These are phyloP conservation scores for Brachionus paranguensis DNA, from an alignment of 1,140 invertebrate genomes.

Conservation along the genomic window DNA sequence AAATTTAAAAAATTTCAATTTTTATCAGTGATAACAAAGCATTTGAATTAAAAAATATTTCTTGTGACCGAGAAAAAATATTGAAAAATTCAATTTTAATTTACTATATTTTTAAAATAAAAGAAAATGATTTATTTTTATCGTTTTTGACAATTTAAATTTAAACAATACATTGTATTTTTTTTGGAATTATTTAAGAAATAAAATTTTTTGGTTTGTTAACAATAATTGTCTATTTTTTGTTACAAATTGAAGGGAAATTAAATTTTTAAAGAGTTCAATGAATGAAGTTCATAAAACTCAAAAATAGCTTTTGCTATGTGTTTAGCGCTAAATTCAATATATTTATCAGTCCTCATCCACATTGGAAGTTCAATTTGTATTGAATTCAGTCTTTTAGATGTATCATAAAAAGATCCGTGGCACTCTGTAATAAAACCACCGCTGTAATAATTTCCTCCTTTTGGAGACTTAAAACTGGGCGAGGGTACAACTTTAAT, in stretches of 20 bases:
- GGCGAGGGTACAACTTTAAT: slow-evolving; percentile 41
- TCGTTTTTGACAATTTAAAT: too few species aligned
- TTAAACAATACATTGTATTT: too few species aligned
- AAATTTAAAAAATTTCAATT: too few species aligned
- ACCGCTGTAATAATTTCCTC: slow-evolving; percentile 40
- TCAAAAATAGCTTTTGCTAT: slow-evolving; percentile 13
- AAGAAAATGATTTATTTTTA: too few species aligned
- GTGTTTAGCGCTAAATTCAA: not conserved
- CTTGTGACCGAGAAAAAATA: too few species aligned
- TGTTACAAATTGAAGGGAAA: not conserved
- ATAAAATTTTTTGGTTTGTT: not conserved
- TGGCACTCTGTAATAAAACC: slow-evolving; percentile 41
- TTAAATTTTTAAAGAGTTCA: slow-evolving; percentile 4
- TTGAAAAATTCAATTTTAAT: too few species aligned
- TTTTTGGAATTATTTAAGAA: too few species aligned
- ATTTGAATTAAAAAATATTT: too few species aligned
- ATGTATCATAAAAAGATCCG: slow-evolving; percentile 35
- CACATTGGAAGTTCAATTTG: slow-evolving; percentile 41
- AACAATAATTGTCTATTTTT: not conserved
- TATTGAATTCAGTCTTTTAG: slow-evolving; percentile 40
- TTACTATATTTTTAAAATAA: too few species aligned
- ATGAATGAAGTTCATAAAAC: not conserved
- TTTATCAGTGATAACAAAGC: too few species aligned
- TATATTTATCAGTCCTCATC: slow-evolving; percentile 24
- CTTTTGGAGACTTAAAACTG: slow-evolving; percentile 19